Evolutionary conservation across 2,888 invertebrate genomes (phyloP).

Genomic region (Crepidodera aurea): DNA sequence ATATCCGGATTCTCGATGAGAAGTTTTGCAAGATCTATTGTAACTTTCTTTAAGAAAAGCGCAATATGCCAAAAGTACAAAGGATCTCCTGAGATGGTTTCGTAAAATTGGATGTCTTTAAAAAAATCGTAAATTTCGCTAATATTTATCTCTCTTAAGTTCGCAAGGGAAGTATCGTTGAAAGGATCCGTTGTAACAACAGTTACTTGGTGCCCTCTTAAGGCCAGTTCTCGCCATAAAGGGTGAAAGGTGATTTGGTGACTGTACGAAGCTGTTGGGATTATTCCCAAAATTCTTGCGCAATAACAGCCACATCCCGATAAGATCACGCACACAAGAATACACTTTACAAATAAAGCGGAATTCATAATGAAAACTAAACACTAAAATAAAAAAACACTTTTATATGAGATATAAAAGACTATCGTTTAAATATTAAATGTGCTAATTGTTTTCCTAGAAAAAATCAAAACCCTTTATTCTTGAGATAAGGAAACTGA

Average conservation of each 20-base stretch:
- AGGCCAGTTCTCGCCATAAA: conserved; percentile 60
- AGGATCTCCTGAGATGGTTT: conserved; percentile 19
- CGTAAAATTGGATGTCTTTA: conserved; percentile 31
- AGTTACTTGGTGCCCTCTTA: conserved; percentile 63
- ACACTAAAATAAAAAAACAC: neutral
- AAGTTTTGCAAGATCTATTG: neutral
- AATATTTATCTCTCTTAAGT: conserved; percentile 60
- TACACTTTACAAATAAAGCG: too few species aligned
- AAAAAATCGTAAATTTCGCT: conserved; percentile 51
- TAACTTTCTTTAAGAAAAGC: neutral
- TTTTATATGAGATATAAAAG: neutral
- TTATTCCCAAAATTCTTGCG: conserved; percentile 43
- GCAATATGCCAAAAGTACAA: conserved; percentile 15
- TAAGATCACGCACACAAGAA: neutral
- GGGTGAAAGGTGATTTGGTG: conserved; percentile 63
- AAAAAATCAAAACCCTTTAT: neutral
- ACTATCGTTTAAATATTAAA: conserved; percentile 4
- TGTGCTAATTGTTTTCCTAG: neutral
- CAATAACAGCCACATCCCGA: conserved; percentile 18
- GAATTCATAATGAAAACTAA: neutral
- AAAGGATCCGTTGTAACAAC: conserved; percentile 61
- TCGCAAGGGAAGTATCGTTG: conserved; percentile 55
- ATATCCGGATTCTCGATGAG: conserved; percentile 11
- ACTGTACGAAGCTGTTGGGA: conserved; percentile 53
- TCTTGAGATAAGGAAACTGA: conserved; percentile 9